A percentile compares a stretch with the other conserved stretches of the same genome.
These are phyloP conservation scores for Ptycholaimellus sp. DNA, from an alignment of 2,888 invertebrate species.

Conservation along the genomic window DNA sequence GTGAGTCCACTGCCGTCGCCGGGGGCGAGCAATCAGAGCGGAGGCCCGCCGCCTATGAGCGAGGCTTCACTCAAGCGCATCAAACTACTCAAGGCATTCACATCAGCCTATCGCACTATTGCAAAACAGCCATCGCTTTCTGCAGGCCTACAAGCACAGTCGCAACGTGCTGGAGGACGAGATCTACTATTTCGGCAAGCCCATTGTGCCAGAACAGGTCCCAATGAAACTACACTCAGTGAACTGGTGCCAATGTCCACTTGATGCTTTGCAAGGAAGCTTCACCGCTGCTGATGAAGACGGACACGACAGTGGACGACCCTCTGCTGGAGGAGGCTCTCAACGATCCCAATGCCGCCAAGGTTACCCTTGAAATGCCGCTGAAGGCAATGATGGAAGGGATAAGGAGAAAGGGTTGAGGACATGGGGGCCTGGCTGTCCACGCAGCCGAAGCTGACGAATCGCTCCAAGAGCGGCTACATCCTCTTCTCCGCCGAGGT, in stretches of 20 bases:
- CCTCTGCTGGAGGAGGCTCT: not conserved
- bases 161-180: slow-evolving; percentile 69
- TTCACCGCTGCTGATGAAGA: slow-evolving; percentile 29
- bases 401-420: slow-evolving; percentile 1
- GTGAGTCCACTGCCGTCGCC: too few species aligned
- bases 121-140: too few species aligned
- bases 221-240: not conserved
- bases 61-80: not conserved
- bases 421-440: slow-evolving; percentile 14
- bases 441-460: slow-evolving; percentile 18
- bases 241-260: not conserved
- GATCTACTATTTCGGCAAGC: slow-evolving; percentile 48
- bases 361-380: slow-evolving; percentile 1
- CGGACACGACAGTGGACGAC: slow-evolving; percentile 11
- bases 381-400: not conserved
- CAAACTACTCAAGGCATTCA: not conserved
- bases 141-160: slow-evolving; percentile 46
- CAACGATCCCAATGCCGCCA: not conserved
- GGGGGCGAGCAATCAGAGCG: not conserved
- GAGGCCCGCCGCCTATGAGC: not conserved
- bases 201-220: slow-evolving; percentile 32
- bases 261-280: slow-evolving; percentile 30
- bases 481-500: slow-evolving; percentile 91
- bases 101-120: too few species aligned
- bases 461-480: slow-evolving; percentile 50